A percentile compares a stretch with the other conserved stretches of the same genome.
Conservation (phyloP, 37 sponge, comb jelly and placozoan species). For the Mnemiopsis leidyi region DNA sequence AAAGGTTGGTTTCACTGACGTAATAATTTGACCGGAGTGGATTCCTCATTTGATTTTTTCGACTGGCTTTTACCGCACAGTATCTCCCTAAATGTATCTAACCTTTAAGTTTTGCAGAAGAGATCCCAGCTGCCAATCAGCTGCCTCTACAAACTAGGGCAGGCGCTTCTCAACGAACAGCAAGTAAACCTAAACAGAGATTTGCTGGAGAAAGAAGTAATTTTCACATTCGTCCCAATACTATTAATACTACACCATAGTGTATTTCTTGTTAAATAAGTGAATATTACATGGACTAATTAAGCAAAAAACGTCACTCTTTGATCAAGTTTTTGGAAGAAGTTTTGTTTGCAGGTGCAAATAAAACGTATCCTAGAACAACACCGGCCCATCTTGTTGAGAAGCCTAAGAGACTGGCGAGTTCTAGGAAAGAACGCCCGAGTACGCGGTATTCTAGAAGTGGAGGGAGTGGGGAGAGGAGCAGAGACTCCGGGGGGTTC, state of each 20-base stretch:
- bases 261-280: too few relatives aligned
- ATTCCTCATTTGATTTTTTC: too few relatives aligned
- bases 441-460: background rate
- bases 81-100: too few relatives aligned
- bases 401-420: background rate
- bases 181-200: conserved; percentile 11
- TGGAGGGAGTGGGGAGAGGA: background rate
- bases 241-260: background rate
- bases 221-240: too few relatives aligned
- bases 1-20: background rate
- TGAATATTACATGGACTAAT: too few relatives aligned
- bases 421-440: background rate
- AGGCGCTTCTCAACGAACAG: background rate
- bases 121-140: background rate
- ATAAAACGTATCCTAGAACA: conserved; percentile 58
- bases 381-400: conserved; percentile 23
- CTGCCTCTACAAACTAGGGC: background rate
- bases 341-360: conserved; percentile 29
- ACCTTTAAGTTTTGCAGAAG: background rate
- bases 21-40: too few relatives aligned
- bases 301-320: too few relatives aligned
- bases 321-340: too few relatives aligned
- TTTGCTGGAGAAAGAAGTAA: conserved; percentile 50
- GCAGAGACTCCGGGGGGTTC: background rate
- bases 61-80: too few relatives aligned